A percentile compares a stretch with the other conserved stretches of the same genome.
Evolutionary conservation across 2,797 vertebrate genomes (phyloP).

Genomic region (Fistularia commersonii): DNA sequence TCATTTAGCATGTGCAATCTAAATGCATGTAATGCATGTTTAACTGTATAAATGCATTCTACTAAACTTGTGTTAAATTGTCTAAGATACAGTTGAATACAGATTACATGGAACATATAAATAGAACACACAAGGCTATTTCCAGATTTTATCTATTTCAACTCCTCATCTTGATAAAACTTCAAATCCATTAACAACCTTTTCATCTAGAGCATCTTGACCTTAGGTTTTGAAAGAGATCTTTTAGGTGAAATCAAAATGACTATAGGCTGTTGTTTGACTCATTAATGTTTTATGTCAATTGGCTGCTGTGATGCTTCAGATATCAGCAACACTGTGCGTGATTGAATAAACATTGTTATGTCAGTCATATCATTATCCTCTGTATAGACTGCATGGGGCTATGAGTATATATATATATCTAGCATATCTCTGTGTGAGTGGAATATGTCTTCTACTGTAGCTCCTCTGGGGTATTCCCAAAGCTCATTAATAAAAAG

Average conservation of each 20-base stretch:
- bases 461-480: conserved; percentile 60
- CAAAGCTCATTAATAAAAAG: conserved; percentile 71
- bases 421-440: conserved; percentile 25
- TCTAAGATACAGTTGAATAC: too few relatives aligned
- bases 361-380: conserved; percentile 1
- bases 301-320: neutral
- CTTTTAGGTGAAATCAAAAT: neutral
- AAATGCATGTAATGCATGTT: too few relatives aligned
- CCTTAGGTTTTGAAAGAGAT: neutral
- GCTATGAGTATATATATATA: conserved; percentile 14
- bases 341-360: neutral
- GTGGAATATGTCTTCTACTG: conserved; percentile 41
- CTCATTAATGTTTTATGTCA: conserved; percentile 1
- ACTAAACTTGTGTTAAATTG: too few relatives aligned
- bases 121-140: neutral
- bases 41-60: too few relatives aligned
- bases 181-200: conserved; percentile 3
- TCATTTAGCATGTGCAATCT: too few relatives aligned
- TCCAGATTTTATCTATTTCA: neutral
- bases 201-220: conserved; percentile 1
- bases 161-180: conserved; percentile 3
- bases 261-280: conserved; percentile 1
- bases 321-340: neutral
- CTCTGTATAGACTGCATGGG: conserved; percentile 2
- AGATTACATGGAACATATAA: neutral